These are phyloP conservation scores for Saxidomus purpurata DNA, from an alignment of 1,140 invertebrate genomes.

Conservation along the genomic window DNA sequence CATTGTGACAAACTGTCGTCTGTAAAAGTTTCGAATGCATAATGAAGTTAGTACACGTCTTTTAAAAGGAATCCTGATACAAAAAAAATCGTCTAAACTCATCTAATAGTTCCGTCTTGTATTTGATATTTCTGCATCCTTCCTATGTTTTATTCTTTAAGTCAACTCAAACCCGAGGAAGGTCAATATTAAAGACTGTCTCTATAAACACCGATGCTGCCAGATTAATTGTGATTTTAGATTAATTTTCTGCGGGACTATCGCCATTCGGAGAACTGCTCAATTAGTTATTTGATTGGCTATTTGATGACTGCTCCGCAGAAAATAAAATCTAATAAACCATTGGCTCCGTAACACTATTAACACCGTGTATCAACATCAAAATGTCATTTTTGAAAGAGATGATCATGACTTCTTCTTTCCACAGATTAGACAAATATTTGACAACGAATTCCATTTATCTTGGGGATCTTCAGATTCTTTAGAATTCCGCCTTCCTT, in stretches of 20 bases:
- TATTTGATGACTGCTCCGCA: slow-evolving; percentile 52
- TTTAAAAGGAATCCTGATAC: too few species aligned
- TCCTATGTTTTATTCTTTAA: slow-evolving; percentile 16
- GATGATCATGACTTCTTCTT: slow-evolving; percentile 41
- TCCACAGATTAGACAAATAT: slow-evolving; percentile 56
- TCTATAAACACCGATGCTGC: slow-evolving; percentile 56
- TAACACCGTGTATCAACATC: slow-evolving; percentile 52
- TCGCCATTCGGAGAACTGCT: slow-evolving; percentile 32
- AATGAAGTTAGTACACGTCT: too few species aligned
- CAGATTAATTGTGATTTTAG: slow-evolving; percentile 62
- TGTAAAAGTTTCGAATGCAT: too few species aligned
- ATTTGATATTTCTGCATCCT: background rate
- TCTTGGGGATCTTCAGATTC: slow-evolving; percentile 30
- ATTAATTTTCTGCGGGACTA: slow-evolving; percentile 66
- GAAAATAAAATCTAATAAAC: slow-evolving; percentile 70
- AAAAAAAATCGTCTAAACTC: too few species aligned
- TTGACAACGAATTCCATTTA: slow-evolving; percentile 55
- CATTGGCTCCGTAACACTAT: slow-evolving; percentile 55
- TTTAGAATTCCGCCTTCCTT: background rate
- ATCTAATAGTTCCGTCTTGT: background rate
- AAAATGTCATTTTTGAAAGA: slow-evolving; percentile 54
- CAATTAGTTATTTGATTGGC: slow-evolving; percentile 67
- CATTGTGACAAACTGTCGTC: too few species aligned
- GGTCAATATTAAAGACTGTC: slow-evolving; percentile 63
- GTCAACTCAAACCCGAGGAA: slow-evolving; percentile 2